Evolutionary conservation across 1,140 invertebrate genomes (phyloP).

Genomic region (Drosophila nannoptera): DNA sequence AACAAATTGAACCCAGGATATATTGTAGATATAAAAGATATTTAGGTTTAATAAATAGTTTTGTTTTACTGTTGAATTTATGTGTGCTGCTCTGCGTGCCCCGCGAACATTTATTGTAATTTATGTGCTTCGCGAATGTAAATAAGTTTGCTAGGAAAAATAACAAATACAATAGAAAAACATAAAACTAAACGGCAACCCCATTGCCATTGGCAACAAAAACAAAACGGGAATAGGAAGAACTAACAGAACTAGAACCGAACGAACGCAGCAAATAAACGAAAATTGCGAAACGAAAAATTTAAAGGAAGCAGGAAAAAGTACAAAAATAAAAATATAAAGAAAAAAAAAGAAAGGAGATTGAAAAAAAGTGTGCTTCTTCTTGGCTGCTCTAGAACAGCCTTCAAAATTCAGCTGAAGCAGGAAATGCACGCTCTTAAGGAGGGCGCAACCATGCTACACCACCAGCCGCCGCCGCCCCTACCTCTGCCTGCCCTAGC

Average conservation of each 20-base stretch:
- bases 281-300: constrained; percentile 20
- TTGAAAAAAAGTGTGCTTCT: not conserved
- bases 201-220: constrained; percentile 68
- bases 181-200: constrained; percentile 36
- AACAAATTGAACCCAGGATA: not conserved
- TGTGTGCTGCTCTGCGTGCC: constrained; percentile 19
- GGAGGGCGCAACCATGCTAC: constrained; percentile 75
- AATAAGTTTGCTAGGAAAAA: constrained; percentile 31
- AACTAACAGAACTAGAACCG: constrained; percentile 18
- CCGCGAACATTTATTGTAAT: constrained; percentile 49
- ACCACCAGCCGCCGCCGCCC: constrained; percentile 53
- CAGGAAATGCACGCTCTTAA: constrained; percentile 71
- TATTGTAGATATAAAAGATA: not conserved
- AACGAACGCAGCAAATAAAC: constrained; percentile 14
- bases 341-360: constrained; percentile 12
- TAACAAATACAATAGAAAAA: constrained; percentile 4
- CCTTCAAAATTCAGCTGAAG: constrained; percentile 71
- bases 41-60: not conserved
- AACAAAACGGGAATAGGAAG: constrained; percentile 13
- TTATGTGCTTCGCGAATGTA: constrained; percentile 53
- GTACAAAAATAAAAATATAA: not conserved
- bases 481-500: not conserved
- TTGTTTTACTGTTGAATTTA: not conserved
- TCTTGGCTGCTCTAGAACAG: constrained; percentile 12
- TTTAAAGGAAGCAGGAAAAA: not conserved